Conservation (phyloP, 2,797 vertebrate genomes). For the Heliangelus exortis region DNA sequence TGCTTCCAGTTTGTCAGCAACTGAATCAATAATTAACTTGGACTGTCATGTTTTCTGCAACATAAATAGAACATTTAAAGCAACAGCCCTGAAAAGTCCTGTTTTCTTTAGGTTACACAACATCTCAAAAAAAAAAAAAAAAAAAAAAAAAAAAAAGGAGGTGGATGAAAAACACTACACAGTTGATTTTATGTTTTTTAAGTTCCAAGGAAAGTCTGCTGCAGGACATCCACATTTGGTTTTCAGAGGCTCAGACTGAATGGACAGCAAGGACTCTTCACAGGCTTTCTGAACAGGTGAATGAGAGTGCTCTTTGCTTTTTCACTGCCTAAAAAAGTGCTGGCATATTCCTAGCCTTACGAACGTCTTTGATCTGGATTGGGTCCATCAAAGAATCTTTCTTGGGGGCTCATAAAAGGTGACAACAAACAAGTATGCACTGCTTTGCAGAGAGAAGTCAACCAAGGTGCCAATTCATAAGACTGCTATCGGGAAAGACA, state of each 20-base stretch:
- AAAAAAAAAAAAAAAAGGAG: neutral
- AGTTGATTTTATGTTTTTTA: slow-evolving; percentile 6
- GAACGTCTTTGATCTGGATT: neutral
- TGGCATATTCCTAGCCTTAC: neutral
- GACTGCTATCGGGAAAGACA: neutral
- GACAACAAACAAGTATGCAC: neutral
- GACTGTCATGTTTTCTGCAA: slow-evolving; percentile 18
- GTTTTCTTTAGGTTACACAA: slow-evolving; percentile 50
- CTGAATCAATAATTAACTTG: slow-evolving; percentile 46
- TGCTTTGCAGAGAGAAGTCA: neutral
- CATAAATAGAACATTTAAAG: slow-evolving; percentile 41
- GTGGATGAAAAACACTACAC: neutral
- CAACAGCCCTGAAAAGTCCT: slow-evolving; percentile 20
- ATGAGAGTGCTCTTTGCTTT: neutral
- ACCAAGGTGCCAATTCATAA: neutral
- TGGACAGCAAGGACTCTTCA: neutral
- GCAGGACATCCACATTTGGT: neutral
- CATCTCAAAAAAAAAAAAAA: neutral
- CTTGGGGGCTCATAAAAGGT: neutral
- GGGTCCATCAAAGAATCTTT: neutral
- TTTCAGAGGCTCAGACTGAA: neutral
- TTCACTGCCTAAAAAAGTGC: neutral
- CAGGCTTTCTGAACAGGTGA: neutral
- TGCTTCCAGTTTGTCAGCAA: slow-evolving; percentile 34
- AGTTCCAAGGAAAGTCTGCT: neutral